phyloP scores from a whole-genome alignment of 1,140 invertebrate species.

The Trichogramma pretiosum region DNA sequence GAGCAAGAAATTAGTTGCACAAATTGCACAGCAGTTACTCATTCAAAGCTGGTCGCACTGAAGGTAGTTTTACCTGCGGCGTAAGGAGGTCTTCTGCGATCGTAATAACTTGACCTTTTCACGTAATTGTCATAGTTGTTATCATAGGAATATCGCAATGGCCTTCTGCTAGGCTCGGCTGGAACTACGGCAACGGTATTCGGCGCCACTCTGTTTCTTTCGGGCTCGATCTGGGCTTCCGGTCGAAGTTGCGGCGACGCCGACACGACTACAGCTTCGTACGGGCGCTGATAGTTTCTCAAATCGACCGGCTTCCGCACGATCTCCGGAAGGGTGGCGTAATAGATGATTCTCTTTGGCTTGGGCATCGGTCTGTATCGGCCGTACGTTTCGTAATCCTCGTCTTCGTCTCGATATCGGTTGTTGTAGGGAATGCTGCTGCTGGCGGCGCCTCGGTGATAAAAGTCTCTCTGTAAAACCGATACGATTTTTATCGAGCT shows the following conservation, averaged over 20 bases:
- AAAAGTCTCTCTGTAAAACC: conserved; percentile 19
- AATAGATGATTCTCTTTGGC: conserved; percentile 45
- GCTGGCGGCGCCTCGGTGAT: conserved; percentile 16
- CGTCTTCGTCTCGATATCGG: conserved; percentile 33
- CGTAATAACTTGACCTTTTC: conserved; percentile 26
- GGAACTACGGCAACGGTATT: neutral
- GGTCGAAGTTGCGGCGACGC: conserved; percentile 13
- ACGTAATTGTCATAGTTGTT: conserved; percentile 18
- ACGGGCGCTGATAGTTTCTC: conserved; percentile 27
- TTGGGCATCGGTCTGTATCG: conserved; percentile 31
- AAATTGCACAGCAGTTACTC: too few relatives aligned
- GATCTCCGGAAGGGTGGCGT: conserved; percentile 44
- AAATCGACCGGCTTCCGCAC: conserved; percentile 38
- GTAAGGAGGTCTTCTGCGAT: conserved; percentile 17
- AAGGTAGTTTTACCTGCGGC: conserved; percentile 8
- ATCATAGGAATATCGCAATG: conserved; percentile 17
- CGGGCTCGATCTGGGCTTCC: conserved; percentile 1
- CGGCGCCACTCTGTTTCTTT: conserved; percentile 1
- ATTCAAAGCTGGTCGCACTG: too few relatives aligned
- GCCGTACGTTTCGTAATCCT: conserved; percentile 30
- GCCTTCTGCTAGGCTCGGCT: conserved; percentile 12
- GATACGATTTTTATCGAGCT: neutral
- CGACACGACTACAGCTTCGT: too few relatives aligned
- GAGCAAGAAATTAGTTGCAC: too few relatives aligned
- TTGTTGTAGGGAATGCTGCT: conserved; percentile 27